Evolutionary conservation across 37 sponge, comb jelly and placozoan species (phyloP).

Genomic region (Hormiphora californensis): DNA sequence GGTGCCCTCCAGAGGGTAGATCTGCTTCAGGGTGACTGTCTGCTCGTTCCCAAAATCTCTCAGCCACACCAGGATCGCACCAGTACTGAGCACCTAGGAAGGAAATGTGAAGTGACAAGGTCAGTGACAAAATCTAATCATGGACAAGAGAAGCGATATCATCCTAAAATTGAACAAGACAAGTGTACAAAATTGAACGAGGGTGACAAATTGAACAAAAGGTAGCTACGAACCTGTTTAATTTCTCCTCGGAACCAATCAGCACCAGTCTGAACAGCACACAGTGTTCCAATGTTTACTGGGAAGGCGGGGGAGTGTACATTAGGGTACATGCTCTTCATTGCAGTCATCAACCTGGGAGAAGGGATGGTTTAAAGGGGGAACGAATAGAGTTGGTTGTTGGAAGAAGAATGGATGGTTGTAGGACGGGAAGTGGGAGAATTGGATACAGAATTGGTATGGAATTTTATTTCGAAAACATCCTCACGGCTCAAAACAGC

Average conservation of each 20-base stretch:
- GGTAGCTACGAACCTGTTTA: background rate
- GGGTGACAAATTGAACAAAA: background rate
- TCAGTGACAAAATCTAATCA: too few species aligned
- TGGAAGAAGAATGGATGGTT: too few species aligned
- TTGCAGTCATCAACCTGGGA: slow-evolving; percentile 44
- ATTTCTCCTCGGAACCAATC: slow-evolving; percentile 52
- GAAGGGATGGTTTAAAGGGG: too few species aligned
- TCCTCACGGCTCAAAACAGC: too few species aligned
- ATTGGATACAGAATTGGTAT: too few species aligned
- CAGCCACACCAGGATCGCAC: background rate
- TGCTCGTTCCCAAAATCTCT: slow-evolving; percentile 49
- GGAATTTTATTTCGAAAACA: too few species aligned
- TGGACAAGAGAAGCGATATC: too few species aligned
- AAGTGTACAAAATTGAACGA: background rate
- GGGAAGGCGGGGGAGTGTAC: background rate
- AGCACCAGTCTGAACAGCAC: slow-evolving; percentile 20
- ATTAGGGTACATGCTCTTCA: slow-evolving; percentile 27
- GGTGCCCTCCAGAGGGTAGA: slow-evolving; percentile 51
- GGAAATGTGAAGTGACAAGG: too few species aligned
- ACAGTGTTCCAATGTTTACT: slow-evolving; percentile 27
- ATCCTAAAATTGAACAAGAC: too few species aligned
- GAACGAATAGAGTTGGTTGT: too few species aligned
- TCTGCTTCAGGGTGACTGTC: background rate
- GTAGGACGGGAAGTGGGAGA: too few species aligned
- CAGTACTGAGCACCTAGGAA: too few species aligned